phyloP scores from a whole-genome alignment of 2,113 vertebrate genomes.

The Lepisosteus oculatus region DNA sequence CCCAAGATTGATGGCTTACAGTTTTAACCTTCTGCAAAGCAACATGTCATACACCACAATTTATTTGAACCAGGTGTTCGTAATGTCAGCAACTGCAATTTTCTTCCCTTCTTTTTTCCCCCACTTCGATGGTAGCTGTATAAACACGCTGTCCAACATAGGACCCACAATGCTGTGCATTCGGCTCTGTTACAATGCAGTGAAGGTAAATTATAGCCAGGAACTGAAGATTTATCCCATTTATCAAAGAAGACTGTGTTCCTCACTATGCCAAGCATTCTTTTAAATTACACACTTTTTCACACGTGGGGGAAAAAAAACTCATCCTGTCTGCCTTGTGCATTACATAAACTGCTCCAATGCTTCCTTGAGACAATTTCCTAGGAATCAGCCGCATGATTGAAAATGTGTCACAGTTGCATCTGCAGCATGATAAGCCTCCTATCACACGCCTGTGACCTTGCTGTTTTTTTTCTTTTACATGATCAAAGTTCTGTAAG shows the following conservation, averaged over 20 bases:
- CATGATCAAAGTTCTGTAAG: slow-evolving; percentile 1
- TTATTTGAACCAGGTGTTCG: slow-evolving; percentile 31
- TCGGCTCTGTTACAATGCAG: slow-evolving; percentile 38
- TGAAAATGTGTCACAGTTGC: slow-evolving; percentile 41
- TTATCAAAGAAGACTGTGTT: slow-evolving; percentile 47
- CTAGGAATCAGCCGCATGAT: slow-evolving; percentile 40
- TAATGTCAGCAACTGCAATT: slow-evolving; percentile 25
- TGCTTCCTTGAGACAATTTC: slow-evolving; percentile 43
- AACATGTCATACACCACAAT: slow-evolving; percentile 32
- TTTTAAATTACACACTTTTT: slow-evolving; percentile 37
- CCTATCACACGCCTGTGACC: slow-evolving; percentile 27
- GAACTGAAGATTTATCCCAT: slow-evolving; percentile 41
- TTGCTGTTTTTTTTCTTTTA: slow-evolving; percentile 11
- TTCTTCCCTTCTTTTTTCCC: slow-evolving; percentile 6
- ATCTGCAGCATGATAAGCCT: background rate
- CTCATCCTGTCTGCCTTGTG: slow-evolving; percentile 37
- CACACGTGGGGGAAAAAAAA: slow-evolving; percentile 36
- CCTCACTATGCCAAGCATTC: slow-evolving; percentile 34
- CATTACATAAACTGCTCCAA: slow-evolving; percentile 42
- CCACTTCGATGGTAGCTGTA: background rate
- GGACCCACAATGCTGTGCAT: slow-evolving; percentile 27
- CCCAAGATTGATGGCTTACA: slow-evolving; percentile 34
- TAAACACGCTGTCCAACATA: slow-evolving; percentile 19
- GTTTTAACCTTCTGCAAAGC: slow-evolving; percentile 38
- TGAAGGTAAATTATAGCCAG: slow-evolving; percentile 41